Conservation (phyloP, 2,888 invertebrate species). For the Caenorhabditis doughertyi region DNA sequence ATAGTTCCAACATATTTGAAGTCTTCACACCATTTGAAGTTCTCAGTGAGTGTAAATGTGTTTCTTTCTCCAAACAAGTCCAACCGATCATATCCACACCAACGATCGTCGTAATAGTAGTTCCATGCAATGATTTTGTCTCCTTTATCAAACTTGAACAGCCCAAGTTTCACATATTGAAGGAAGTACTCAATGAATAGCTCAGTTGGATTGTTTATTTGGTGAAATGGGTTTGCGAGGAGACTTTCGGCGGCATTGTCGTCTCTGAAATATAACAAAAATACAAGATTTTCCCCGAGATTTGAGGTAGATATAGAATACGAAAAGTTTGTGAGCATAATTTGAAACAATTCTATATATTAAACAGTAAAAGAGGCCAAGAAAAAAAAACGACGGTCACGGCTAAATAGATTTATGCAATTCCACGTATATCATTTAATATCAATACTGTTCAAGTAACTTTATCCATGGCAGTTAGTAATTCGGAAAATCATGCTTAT, state of each 20-base stretch:
- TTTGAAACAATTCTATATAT: no score
- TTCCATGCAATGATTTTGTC: constrained; percentile 54
- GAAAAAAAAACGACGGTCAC: no score
- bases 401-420: no score
- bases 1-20: constrained; percentile 19
- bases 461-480: no score
- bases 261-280: constrained; percentile 27
- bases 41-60: background rate
- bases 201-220: background rate
- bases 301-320: no score
- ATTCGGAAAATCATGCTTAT: no score
- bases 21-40: background rate
- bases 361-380: no score
- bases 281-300: background rate
- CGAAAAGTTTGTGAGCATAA: no score
- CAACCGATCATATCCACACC: constrained; percentile 37
- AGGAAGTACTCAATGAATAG: constrained; percentile 31
- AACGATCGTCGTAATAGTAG: constrained; percentile 52
- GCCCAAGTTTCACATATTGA: constrained; percentile 32
- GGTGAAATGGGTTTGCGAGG: background rate
- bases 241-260: background rate
- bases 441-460: no score
- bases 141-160: background rate
- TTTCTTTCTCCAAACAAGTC: constrained; percentile 35
- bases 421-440: no score